Base-by-base conservation (phyloP, 2,113 vertebrate species). In the Catharus fuscescens region DNA sequence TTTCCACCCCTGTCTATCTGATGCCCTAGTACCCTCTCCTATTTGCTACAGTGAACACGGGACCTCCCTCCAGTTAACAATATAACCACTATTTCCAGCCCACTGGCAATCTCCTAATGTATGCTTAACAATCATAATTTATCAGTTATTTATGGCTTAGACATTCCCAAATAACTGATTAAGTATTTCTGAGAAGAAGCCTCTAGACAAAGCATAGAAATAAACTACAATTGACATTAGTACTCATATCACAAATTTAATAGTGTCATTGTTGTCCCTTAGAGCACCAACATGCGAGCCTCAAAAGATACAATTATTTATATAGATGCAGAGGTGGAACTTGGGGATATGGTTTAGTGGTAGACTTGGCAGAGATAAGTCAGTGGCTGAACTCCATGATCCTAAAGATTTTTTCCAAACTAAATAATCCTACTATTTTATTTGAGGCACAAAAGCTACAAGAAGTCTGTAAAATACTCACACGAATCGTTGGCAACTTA, bases 121-220 rank as follows among this genome's bases (percentile, higher is more conserved):
- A 13, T 10, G 61, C 17, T 31, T 67, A 57, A 72, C 12, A 20
- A 78, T 40, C 34, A 45, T 21, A 74, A 84, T 67, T 72, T 32
- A 59, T 48, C 31, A n/a, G 15, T 28, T 86, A 8, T 61, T 90
- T 52, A 52, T 5, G 12, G 50, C 70, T 92, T 45, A 53, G 18
- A 44, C 24, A 32, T 57, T 76, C 40, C 10, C 62, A 81, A 72
- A 86, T 29, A 86, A 78, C 81, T 24, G 24, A 15, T 65, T 65
- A 79, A 53, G 20, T 61, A 69, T 17, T 72, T 81, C 66, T 61
- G 53, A 67, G 57, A 92, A 88, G 48, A 92, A 79, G 83, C 18
- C 8, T 81, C 61, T 77, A 90, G 62, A 77, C 8, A 92, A 91
- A 93, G 32, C 76, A 82, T 0, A 93, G 69, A 93, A 96, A 86